Percentiles rank a stretch among this genome's conserved stretches.
phyloP scores from a whole-genome alignment of 2,113 vertebrate genomes.

The Cepphus grylle region DNA sequence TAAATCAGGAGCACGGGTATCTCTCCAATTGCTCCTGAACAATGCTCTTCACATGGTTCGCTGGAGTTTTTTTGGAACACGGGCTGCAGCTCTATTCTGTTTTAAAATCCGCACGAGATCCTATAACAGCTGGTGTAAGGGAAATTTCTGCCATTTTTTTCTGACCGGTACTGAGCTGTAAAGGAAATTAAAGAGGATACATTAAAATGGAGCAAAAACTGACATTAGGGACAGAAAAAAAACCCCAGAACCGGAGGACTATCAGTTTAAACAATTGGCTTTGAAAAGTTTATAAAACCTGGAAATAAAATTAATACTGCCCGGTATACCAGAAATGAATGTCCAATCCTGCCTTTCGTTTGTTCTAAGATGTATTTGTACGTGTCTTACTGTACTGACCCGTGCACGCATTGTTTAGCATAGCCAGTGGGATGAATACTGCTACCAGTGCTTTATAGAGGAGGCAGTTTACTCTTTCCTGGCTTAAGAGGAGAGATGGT shows the following conservation, averaged over 20 bases:
- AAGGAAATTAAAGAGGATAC: slow-evolving; percentile 38
- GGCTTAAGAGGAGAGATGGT: neutral
- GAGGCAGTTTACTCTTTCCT: neutral
- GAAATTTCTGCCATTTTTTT: slow-evolving; percentile 56
- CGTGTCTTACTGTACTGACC: neutral
- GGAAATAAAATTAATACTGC: neutral
- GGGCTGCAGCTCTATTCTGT: neutral
- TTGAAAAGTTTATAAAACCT: neutral
- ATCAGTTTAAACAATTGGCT: neutral
- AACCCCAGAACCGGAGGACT: neutral
- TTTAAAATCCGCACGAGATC: slow-evolving; percentile 16
- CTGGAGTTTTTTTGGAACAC: neutral
- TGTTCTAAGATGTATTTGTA: neutral
- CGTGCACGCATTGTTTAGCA: neutral
- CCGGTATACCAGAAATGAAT: neutral
- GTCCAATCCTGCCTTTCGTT: neutral
- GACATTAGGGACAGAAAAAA: neutral
- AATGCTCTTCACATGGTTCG: slow-evolving; percentile 2
- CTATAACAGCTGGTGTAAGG: slow-evolving; percentile 22
- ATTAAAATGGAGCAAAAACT: neutral
- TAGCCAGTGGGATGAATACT: neutral
- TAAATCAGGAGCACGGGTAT: neutral
- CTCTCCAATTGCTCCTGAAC: slow-evolving; percentile 11
- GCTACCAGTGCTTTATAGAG: neutral
- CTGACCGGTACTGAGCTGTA: neutral